These are phyloP conservation scores for Athalia circularis DNA, from an alignment of 2,888 invertebrate genomes.

Conservation along the genomic window DNA sequence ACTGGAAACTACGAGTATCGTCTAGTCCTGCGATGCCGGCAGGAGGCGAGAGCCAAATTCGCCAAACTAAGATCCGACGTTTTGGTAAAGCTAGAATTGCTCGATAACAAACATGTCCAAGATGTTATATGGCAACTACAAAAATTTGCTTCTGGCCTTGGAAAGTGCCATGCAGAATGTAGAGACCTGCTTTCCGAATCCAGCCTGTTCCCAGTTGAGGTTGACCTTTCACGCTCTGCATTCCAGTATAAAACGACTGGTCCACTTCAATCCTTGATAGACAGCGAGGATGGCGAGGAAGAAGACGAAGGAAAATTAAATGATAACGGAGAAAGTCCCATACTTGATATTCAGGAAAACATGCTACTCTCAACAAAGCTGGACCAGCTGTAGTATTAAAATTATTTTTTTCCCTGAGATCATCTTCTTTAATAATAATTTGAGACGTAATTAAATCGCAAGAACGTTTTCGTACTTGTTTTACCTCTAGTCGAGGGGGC, in stretches of 20 bases:
- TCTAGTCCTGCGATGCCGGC: constrained; percentile 95
- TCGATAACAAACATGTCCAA: constrained; percentile 99
- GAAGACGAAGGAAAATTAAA: constrained; percentile 53
- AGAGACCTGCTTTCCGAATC: constrained; percentile 86
- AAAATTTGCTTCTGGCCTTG: constrained; percentile 89
- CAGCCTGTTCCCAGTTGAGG: constrained; percentile 94
- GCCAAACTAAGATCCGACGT: constrained; percentile 92
- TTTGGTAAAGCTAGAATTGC: constrained; percentile 95
- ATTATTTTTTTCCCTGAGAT: not conserved
- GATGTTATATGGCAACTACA: constrained; percentile 92
- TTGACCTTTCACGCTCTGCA: constrained; percentile 93
- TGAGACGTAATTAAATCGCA: too few relatives aligned
- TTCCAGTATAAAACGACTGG: constrained; percentile 90
- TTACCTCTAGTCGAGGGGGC: too few relatives aligned
- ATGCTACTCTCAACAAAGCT: constrained; percentile 5
- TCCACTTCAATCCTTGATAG: constrained; percentile 58
- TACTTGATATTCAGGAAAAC: constrained; percentile 57
- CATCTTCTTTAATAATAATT: not conserved
- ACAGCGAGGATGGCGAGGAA: constrained; percentile 62
- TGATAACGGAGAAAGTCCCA: constrained; percentile 56
- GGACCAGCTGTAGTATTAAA: constrained; percentile 10
- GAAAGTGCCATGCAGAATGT: constrained; percentile 85
- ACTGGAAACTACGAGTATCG: constrained; percentile 99
- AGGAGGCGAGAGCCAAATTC: constrained; percentile 92
- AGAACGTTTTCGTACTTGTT: too few relatives aligned